Evolutionary conservation across 2,888 invertebrate species (phyloP).

Genomic region (Lissocephala sabroskyi): DNA sequence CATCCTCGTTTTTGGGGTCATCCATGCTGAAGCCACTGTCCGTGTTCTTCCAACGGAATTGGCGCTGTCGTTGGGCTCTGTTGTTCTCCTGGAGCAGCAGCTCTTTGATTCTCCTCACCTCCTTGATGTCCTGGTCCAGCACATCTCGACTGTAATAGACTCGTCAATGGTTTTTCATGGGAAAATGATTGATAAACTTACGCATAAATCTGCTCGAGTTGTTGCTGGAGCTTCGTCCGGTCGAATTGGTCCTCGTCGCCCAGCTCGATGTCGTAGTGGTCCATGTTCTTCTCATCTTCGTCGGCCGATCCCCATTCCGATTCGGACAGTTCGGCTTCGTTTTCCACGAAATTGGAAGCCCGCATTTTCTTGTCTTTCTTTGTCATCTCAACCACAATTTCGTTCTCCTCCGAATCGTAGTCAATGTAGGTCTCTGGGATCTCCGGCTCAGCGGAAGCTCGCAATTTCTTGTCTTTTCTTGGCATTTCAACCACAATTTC

Average conservation of each 20-base stretch:
- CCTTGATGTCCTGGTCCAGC: constrained; percentile 89
- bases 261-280: constrained; percentile 86
- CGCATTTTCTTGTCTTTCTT: constrained; percentile 71
- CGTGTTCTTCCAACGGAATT: constrained; percentile 90
- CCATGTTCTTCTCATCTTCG: constrained; percentile 87
- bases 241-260: constrained; percentile 90
- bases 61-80: constrained; percentile 82
- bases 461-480: constrained; percentile 37
- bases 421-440: constrained; percentile 75
- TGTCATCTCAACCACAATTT: constrained; percentile 74
- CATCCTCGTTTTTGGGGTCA: constrained; percentile 51
- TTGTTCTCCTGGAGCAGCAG: constrained; percentile 91
- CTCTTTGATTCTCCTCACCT: constrained; percentile 88
- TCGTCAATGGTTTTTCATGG: not conserved
- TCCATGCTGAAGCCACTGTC: constrained; percentile 74
- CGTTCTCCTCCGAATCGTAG: constrained; percentile 91
- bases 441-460: too few relatives aligned
- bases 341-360: constrained; percentile 84
- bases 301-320: constrained; percentile 92
- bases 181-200: constrained; percentile 71
- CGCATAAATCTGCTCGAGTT: constrained; percentile 90
- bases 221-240: constrained; percentile 82
- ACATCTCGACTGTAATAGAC: constrained; percentile 80
- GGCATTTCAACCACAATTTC: too few relatives aligned
- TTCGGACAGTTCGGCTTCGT: constrained; percentile 93